Conservation (phyloP, 23 tunicate species). For the Styela clava region DNA sequence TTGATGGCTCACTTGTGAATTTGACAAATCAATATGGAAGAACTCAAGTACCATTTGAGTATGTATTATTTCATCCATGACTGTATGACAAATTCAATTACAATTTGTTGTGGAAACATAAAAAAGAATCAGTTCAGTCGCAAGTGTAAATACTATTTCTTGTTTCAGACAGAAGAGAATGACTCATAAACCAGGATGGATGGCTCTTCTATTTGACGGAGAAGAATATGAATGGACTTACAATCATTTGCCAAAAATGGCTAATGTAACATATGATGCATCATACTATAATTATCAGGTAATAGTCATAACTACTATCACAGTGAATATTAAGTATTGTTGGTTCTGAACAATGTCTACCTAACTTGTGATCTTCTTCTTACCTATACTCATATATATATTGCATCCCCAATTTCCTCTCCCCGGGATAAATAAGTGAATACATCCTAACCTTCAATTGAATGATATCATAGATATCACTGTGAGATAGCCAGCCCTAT, state of each 20-base stretch:
- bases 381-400: no score
- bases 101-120: no score
- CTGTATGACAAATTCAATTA: background rate
- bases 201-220: constrained; percentile 38
- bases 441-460: no score
- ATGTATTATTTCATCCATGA: background rate
- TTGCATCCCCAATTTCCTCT: no score
- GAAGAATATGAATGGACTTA: constrained; percentile 26
- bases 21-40: constrained; percentile 22
- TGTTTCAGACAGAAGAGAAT: constrained; percentile 35
- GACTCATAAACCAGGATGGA: constrained; percentile 51
- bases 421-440: no score
- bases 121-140: no score
- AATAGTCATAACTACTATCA: no score
- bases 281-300: constrained; percentile 37
- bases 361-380: no score
- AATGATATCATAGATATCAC: no score
- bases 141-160: background rate
- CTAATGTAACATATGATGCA: constrained; percentile 85
- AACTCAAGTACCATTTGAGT: constrained; percentile 19
- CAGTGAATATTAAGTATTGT: no score
- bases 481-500: no score
- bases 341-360: no score
- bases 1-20: constrained; percentile 17
- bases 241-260: constrained; percentile 39